phyloP scores from a whole-genome alignment of 2,113 vertebrate genomes.

The Thymallus thymallus region DNA sequence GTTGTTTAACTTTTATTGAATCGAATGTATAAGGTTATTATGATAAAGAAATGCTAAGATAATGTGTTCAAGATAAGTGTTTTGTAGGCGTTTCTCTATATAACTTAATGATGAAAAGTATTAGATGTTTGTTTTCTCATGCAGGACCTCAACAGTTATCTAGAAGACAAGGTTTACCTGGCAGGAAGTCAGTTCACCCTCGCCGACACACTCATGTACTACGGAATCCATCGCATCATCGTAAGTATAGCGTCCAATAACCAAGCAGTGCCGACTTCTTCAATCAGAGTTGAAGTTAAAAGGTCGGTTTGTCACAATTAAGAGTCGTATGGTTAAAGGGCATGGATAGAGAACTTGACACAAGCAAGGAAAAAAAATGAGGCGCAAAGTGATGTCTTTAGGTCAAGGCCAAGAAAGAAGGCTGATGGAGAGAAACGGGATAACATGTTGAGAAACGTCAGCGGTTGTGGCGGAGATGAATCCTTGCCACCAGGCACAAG shows the following conservation, averaged over 20 bases:
- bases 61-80: too few relatives aligned
- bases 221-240: constrained; percentile 87
- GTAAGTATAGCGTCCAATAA: constrained; percentile 74
- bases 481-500: constrained; percentile 55
- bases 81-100: too few relatives aligned
- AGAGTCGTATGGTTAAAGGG: constrained; percentile 64
- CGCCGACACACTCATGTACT: constrained; percentile 89
- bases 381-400: constrained; percentile 65
- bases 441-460: constrained; percentile 69
- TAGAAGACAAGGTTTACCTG: constrained; percentile 94
- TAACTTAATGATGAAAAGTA: background rate
- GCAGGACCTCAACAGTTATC: constrained; percentile 89
- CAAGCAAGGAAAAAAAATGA: constrained; percentile 48
- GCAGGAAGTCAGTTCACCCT: constrained; percentile 86
- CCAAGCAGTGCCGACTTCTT: constrained; percentile 40
- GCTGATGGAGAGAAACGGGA: constrained; percentile 29
- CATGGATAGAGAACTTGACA: constrained; percentile 50
- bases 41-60: too few relatives aligned
- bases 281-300: constrained; percentile 54
- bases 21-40: too few relatives aligned
- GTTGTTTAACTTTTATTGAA: too few relatives aligned
- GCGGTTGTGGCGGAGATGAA: constrained; percentile 61
- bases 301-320: constrained; percentile 65
- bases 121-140: constrained; percentile 31
- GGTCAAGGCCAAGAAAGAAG: constrained; percentile 60